These are phyloP conservation scores for Corynorhinus townsendii DNA, from an alignment of 2,113 vertebrate genomes.

Conservation along the genomic window DNA sequence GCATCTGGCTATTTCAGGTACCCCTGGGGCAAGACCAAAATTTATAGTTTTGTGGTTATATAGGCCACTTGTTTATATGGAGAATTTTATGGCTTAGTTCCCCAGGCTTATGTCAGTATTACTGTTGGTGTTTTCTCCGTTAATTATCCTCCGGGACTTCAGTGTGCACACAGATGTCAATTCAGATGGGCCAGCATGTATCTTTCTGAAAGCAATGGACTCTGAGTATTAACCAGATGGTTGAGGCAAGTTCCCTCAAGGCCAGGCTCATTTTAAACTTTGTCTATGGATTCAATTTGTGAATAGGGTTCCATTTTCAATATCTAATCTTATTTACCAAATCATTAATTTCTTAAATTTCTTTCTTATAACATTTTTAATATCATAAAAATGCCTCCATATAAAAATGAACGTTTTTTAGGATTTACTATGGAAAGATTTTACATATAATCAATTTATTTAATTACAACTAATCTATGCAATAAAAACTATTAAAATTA, in stretches of 20 bases:
- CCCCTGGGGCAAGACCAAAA: slow-evolving; percentile 61
- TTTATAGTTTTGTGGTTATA: slow-evolving; percentile 69
- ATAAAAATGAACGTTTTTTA: neutral
- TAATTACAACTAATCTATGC: neutral
- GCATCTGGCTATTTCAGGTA: slow-evolving; percentile 70
- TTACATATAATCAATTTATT: neutral
- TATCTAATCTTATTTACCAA: slow-evolving; percentile 37
- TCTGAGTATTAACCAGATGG: slow-evolving; percentile 72
- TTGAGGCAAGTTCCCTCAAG: slow-evolving; percentile 70
- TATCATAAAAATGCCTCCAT: slow-evolving; percentile 13
- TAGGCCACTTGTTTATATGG: slow-evolving; percentile 71
- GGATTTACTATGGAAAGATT: neutral
- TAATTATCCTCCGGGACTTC: slow-evolving; percentile 70
- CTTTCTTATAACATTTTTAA: neutral
- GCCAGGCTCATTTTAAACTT: slow-evolving; percentile 65
- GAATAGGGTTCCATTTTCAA: slow-evolving; percentile 50
- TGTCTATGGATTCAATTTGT: slow-evolving; percentile 67
- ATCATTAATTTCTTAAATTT: neutral
- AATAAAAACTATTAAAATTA: neutral
- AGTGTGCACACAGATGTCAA: slow-evolving; percentile 70
- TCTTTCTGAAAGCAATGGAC: slow-evolving; percentile 73
- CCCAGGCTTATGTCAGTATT: slow-evolving; percentile 69
- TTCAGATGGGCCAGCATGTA: slow-evolving; percentile 71
- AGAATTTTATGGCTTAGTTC: slow-evolving; percentile 70
- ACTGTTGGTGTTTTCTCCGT: slow-evolving; percentile 55